Evolutionary conservation across 2,797 vertebrate species (phyloP), one percentile per base, ranked within the genome.

Genomic region (Tarsius wallacei): DNA sequence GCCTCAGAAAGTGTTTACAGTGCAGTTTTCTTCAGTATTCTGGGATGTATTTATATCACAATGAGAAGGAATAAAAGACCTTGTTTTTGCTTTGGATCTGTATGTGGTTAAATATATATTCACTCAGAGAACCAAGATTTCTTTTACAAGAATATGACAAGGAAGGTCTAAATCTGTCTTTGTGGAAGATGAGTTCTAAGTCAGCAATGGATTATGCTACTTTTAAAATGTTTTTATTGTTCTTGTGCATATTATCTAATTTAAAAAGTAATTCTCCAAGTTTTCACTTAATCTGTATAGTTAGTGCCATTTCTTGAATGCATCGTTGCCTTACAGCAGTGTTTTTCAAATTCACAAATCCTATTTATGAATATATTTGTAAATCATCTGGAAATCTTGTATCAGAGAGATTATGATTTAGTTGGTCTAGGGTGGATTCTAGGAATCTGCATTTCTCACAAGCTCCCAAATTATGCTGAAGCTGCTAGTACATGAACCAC

Each of bases 41-140:
- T 90, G 31, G 1, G 12, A 63, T 61, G 42, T 42, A 42, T 42
- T 42, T 42, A 94, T 86, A 78, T 94, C 59, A 96, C 88, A 93
- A 88, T 89, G 66, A 63, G 63, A 86, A 91, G 77, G 63, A 85
- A 76, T 85, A 70, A 66, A 96, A 88, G 47, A 55, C 16, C 42
- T 93, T 94, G 21, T 76, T 91, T 94, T 95, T 93, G 61, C 33
- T 90, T 93, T 93, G 64, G 11, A 42, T 96, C 49, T 93, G 5
- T 71, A 24, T 53, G 24, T 89, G 49, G 57, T 95, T 95, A 73
- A 96, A 87, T 95, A 53, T 76, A 73, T 90, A 81, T 76, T 94
- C 19, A 90, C 66, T 96, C 14, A 42, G 24, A 93, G 84, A 93
- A 68, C 42, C 10, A 64, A 68, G 49, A 80, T 95, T 93, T 21